Conservation (phyloP, 2,797 vertebrate genomes). For the Amblyraja radiata region DNA sequence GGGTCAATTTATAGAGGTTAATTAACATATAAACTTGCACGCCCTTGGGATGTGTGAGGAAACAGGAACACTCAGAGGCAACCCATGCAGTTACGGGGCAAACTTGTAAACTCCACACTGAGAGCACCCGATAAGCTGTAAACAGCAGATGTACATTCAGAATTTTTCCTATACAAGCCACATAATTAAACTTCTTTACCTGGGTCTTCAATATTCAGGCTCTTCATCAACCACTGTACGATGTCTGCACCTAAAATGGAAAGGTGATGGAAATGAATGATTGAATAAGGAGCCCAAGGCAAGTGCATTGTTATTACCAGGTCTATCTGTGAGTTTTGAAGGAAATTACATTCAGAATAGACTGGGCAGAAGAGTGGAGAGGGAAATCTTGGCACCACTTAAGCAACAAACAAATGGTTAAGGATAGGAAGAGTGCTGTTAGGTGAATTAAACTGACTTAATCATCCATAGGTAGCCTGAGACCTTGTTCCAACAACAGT, state of each 20-base stretch:
- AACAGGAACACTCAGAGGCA: neutral
- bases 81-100: too few relatives aligned
- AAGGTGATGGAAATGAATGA: constrained; percentile 43
- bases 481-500: neutral
- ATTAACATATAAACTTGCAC: too few relatives aligned
- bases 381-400: neutral
- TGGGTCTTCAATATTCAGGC: constrained; percentile 80
- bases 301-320: neutral
- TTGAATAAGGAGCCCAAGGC: neutral
- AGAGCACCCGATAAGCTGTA: neutral
- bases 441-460: neutral
- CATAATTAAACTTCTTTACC: constrained; percentile 55
- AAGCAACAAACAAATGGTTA: neutral
- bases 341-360: neutral
- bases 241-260: constrained; percentile 74
- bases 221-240: constrained; percentile 92
- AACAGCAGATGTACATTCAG: neutral
- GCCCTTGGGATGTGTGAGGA: too few relatives aligned
- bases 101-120: too few relatives aligned
- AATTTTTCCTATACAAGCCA: neutral
- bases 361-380: neutral
- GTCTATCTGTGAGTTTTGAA: neutral
- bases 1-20: too few relatives aligned
- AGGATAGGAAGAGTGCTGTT: neutral
- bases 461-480: neutral